Evolutionary conservation across 2,888 invertebrate species (phyloP).

Genomic region (Eupithecia tripunctaria): DNA sequence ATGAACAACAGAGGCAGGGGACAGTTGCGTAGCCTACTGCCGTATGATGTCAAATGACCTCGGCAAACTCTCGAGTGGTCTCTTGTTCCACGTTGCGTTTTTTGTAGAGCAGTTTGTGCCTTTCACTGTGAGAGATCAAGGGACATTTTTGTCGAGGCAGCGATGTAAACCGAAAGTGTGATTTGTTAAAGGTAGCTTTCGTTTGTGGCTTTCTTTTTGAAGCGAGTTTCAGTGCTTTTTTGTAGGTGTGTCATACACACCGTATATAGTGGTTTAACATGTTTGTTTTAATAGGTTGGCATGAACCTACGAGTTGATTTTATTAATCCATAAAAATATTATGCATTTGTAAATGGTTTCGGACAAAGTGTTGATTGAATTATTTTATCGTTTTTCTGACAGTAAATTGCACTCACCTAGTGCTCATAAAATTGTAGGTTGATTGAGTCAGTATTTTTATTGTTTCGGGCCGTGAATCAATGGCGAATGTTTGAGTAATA

Average conservation of each 20-base stretch:
- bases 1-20: constrained; percentile 77
- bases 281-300: neutral
- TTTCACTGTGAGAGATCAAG: constrained; percentile 41
- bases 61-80: constrained; percentile 50
- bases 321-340: constrained; percentile 12
- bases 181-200: constrained; percentile 34
- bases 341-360: constrained; percentile 49
- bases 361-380: constrained; percentile 74
- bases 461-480: constrained; percentile 82
- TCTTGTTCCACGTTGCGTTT: constrained; percentile 52
- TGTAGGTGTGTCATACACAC: neutral
- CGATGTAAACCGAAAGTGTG: constrained; percentile 37
- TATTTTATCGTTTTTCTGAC: constrained; percentile 71
- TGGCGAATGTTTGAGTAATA: constrained; percentile 83
- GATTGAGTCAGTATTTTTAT: constrained; percentile 85
- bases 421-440: constrained; percentile 79
- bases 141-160: constrained; percentile 37
- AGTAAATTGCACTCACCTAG: constrained; percentile 79
- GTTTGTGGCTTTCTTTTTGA: constrained; percentile 17
- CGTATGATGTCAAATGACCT: constrained; percentile 68
- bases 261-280: neutral
- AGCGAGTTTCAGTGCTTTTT: neutral
- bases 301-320: neutral
- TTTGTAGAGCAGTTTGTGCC: constrained; percentile 49
- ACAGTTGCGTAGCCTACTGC: constrained; percentile 62